A percentile compares a stretch with the other conserved stretches of the same genome.
Evolutionary conservation across 2,888 invertebrate species (phyloP).

Genomic region (Drepana falcataria): DNA sequence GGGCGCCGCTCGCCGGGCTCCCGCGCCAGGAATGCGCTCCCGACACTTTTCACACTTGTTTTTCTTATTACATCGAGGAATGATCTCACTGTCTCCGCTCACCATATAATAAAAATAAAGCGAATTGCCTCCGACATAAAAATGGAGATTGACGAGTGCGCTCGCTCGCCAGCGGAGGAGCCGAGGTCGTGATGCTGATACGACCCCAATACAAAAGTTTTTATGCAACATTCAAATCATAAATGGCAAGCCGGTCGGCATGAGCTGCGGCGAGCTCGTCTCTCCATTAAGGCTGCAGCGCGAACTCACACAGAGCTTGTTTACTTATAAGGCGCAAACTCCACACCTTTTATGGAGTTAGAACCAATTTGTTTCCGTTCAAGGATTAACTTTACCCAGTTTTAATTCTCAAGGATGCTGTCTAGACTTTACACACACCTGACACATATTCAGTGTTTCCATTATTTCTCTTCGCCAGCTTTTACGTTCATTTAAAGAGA

Average conservation of each 20-base stretch:
- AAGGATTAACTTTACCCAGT: constrained; percentile 52
- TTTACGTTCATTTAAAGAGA: too few species aligned
- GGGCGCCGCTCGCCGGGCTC: constrained; percentile 37
- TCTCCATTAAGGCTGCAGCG: constrained; percentile 59
- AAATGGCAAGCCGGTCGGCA: constrained; percentile 33
- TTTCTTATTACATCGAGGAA: constrained; percentile 33
- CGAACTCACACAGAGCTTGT: constrained; percentile 66
- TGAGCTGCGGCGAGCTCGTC: constrained; percentile 43
- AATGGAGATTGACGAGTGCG: constrained; percentile 30
- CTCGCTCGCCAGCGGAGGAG: constrained; percentile 22
- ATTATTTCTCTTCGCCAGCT: neutral
- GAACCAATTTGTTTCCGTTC: constrained; percentile 61
- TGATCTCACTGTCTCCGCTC: constrained; percentile 35
- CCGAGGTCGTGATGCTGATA: constrained; percentile 17
- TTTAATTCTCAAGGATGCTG: constrained; percentile 26
- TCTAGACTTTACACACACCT: constrained; percentile 6
- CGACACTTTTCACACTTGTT: constrained; percentile 38
- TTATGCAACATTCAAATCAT: constrained; percentile 40
- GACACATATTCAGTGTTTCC: constrained; percentile 13
- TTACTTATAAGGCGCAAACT: constrained; percentile 68
- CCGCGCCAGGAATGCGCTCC: constrained; percentile 34
- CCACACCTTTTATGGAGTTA: constrained; percentile 50
- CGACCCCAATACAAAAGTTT: constrained; percentile 32
- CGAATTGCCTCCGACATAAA: constrained; percentile 39
- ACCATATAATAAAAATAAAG: constrained; percentile 22